These are phyloP conservation scores for Bolborhynchus lineola DNA, from an alignment of 2,113 vertebrate genomes.

Conservation along the genomic window DNA sequence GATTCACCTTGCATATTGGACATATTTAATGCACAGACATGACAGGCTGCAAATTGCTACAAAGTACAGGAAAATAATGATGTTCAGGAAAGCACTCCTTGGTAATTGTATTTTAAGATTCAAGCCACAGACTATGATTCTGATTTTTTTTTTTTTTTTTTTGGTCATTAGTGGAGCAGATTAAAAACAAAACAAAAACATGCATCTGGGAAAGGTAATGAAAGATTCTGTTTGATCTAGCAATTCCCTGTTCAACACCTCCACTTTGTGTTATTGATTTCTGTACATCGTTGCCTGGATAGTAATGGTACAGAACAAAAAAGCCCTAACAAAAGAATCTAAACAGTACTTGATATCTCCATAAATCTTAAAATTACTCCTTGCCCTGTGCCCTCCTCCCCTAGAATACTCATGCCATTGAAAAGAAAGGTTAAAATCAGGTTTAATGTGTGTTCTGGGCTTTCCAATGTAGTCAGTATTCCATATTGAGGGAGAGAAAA, in stretches of 20 bases:
- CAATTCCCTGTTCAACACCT: slow-evolving; percentile 25
- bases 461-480: neutral
- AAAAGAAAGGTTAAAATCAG: neutral
- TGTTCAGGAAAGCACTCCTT: slow-evolving; percentile 1
- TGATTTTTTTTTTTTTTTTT: slow-evolving; percentile 29
- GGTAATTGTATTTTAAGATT: slow-evolving; percentile 25
- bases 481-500: neutral
- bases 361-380: neutral
- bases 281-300: neutral
- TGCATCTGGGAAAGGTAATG: neutral
- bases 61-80: neutral
- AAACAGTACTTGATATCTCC: neutral
- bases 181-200: slow-evolving; percentile 46
- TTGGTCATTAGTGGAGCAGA: slow-evolving; percentile 28
- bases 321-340: neutral
- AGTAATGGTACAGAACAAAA: neutral
- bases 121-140: neutral
- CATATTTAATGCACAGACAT: neutral
- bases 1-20: neutral
- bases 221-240: slow-evolving; percentile 45
- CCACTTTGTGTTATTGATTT: slow-evolving; percentile 31
- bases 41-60: neutral
- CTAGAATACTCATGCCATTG: neutral
- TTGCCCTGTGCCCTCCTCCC: rapidly evolving
- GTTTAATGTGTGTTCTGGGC: neutral